Conservation (phyloP, 2,797 vertebrate species). For the Onychomys arenicola region DNA sequence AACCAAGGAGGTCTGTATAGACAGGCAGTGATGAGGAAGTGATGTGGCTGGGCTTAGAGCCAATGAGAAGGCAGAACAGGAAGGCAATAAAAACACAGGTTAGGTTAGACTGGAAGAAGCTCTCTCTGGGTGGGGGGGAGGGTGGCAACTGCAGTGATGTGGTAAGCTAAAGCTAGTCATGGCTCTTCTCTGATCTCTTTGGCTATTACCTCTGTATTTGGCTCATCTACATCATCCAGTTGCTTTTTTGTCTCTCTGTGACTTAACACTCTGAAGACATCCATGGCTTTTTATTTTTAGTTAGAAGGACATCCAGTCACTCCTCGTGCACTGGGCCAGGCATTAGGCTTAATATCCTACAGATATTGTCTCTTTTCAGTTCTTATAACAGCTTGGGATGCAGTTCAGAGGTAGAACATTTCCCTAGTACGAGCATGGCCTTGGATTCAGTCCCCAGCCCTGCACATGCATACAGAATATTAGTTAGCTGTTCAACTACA, state of each 20-base stretch:
- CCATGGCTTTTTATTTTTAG: background rate
- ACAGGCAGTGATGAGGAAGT: no score
- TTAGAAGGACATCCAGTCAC: background rate
- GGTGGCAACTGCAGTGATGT: no score
- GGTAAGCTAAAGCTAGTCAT: no score
- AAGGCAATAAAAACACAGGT: no score
- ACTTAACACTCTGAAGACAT: background rate
- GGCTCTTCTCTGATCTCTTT: no score
- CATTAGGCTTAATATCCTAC: background rate
- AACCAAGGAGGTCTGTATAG: no score
- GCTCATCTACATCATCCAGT: no score
- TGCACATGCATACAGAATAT: background rate
- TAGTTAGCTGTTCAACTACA: background rate
- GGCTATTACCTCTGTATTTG: no score
- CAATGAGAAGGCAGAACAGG: no score
- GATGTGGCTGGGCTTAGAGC: no score
- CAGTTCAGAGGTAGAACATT: background rate
- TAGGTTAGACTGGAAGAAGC: no score
- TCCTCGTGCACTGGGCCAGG: background rate
- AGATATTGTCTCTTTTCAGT: background rate
- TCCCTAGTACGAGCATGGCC: background rate
- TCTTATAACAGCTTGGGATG: background rate
- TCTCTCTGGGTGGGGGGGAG: no score
- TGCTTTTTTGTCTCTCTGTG: background rate
- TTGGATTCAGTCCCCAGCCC: background rate